Base-by-base conservation (phyloP, 1,140 invertebrate species). In the Pantala flavescens region DNA sequence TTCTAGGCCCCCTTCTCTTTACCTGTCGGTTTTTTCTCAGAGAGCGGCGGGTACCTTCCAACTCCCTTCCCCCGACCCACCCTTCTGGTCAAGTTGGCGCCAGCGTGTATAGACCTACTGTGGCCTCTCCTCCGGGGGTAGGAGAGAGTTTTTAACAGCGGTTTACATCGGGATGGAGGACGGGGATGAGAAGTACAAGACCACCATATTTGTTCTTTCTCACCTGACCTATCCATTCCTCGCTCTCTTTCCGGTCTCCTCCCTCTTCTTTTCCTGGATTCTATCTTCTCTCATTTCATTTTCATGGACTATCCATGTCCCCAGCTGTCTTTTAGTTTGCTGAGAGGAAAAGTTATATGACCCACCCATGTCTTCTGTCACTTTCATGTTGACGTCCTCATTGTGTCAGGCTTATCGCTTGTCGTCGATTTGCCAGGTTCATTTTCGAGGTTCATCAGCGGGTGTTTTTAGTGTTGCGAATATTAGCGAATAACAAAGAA, bases 201-300 rank as follows among this genome's bases (percentile, higher is more conserved):
- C 49, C 49, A 63, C 49, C 49, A 63, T 63, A 63, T 63, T 63
- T 63, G 49, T 63, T 63, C 49, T 63, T 63, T 63, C 49, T 63
- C 49, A 63, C 49, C 49, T 63, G 49, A 63, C 49, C 49, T 16
- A 63, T 63, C 49, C 49, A 5, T 21, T 12, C 49, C 49, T 63
- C 49, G 49, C 49, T 19, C 49, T 63, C 49, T 21, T 63, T 36
- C 28, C 28, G 28, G 28, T 36, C 12, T 21, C 49, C 49, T 63
- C 49, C n/a, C 49, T 7, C 49, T 63, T 12, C 12, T 21, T 63
- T 21, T 14, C 49, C 12, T 3, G 16, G 12, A 3, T 21, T 63
- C 49, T 16, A 63, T 63, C 5, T 63, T 9, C 28, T 36, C 28
- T 36, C 28, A 36, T 36, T 36, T 36, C 28, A 36, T 36, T 36